A percentile compares a stretch with the other conserved stretches of the same genome.
phyloP scores from a whole-genome alignment of 2,113 vertebrate genomes.

The Syngnathus typhle region DNA sequence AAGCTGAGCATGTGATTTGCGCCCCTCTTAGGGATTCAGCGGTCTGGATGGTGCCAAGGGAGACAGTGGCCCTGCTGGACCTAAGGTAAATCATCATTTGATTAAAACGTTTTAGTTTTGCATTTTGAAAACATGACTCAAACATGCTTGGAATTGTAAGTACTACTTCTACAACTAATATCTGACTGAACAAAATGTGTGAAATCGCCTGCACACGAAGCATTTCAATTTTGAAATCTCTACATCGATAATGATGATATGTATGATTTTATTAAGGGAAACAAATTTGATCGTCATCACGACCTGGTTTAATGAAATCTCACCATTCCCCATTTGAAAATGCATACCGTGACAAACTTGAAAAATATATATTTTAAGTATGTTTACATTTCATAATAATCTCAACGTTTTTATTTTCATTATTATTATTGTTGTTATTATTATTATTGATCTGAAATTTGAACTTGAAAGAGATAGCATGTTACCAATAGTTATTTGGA shows the following conservation, averaged over 20 bases:
- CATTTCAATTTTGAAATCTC: neutral
- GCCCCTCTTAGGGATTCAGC: conserved; percentile 82
- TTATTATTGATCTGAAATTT: too few relatives aligned
- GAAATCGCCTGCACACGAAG: neutral
- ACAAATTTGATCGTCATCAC: neutral
- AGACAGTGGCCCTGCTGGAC: conserved; percentile 87
- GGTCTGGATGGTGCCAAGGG: conserved; percentile 97
- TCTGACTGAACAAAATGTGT: neutral
- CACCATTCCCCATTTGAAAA: neutral
- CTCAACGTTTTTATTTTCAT: too few relatives aligned
- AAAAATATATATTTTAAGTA: neutral
- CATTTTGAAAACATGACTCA: neutral
- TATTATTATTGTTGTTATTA: too few relatives aligned
- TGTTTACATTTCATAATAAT: too few relatives aligned
- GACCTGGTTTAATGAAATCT: neutral
- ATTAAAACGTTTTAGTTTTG: neutral
- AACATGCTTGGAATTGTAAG: neutral
- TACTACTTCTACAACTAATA: neutral
- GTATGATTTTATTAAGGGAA: too few relatives aligned
- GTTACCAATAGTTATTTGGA: too few relatives aligned
- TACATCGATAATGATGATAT: too few relatives aligned
- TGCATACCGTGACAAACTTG: neutral
- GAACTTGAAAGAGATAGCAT: neutral
- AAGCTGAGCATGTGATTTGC: neutral
- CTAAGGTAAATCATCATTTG: conserved; percentile 75